Conservation (phyloP, 2,888 invertebrate genomes). For the Venustoraphidia nigricollis region DNA sequence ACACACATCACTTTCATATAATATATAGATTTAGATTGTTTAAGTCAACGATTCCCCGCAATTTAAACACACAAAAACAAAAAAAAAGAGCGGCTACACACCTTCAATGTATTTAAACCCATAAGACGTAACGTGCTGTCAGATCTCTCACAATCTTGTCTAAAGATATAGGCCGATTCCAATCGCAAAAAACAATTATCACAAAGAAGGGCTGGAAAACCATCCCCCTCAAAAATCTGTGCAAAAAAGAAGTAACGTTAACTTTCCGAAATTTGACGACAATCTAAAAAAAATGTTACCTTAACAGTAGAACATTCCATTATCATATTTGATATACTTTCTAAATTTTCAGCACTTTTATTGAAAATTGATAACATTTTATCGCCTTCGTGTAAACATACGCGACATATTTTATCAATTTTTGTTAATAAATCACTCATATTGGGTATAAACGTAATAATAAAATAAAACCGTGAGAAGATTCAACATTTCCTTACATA, state of each 20-base stretch:
- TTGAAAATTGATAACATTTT: neutral
- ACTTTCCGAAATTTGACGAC: no score
- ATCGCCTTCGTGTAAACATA: constrained; percentile 1
- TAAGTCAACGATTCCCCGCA: no score
- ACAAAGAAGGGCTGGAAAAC: constrained; percentile 3
- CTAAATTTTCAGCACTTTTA: neutral
- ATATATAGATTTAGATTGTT: no score
- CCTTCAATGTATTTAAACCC: no score
- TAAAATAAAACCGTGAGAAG: no score
- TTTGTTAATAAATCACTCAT: neutral
- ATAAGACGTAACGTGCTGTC: constrained; percentile 1
- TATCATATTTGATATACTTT: neutral
- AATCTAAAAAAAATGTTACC: neutral
- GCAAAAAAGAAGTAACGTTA: no score
- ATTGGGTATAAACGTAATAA: no score
- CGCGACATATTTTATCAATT: constrained; percentile 2
- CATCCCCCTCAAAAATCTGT: constrained; percentile 3
- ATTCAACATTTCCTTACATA: no score
- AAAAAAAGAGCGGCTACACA: no score
- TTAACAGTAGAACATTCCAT: constrained; percentile 3
- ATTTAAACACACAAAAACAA: no score
- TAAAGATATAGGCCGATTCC: constrained; percentile 3
- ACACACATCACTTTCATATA: no score
- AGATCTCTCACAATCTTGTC: constrained; percentile 4
- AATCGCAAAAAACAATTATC: neutral